Percentiles rank a stretch among this genome's conserved stretches.
Evolutionary conservation across 2,113 vertebrate genomes (phyloP).

Genomic region (Guaruba guarouba): DNA sequence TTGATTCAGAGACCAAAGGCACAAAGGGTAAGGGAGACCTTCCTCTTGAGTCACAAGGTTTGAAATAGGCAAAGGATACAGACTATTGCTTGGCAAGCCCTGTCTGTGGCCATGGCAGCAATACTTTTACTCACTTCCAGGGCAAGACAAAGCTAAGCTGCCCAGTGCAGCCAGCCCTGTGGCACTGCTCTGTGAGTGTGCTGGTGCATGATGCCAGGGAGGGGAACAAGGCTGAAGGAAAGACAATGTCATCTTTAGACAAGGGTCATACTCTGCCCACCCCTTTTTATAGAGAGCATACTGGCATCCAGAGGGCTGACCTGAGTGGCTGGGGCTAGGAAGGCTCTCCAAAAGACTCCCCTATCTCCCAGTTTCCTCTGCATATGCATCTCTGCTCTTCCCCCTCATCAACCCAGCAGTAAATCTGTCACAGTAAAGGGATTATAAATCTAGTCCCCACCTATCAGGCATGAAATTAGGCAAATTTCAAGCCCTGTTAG

Average conservation of each 20-base stretch:
- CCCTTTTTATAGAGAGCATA: not conserved
- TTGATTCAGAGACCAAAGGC: not conserved
- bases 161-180: not conserved
- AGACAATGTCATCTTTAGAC: not conserved
- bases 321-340: not conserved
- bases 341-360: not conserved
- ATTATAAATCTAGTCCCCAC: not conserved
- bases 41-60: not conserved
- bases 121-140: not conserved
- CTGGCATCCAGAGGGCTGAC: not conserved
- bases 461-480: not conserved
- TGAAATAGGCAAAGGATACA: not conserved
- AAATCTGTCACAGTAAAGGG: not conserved
- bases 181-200: not conserved
- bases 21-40: not conserved
- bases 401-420: not conserved
- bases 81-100: not conserved
- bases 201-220: not conserved
- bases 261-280: not conserved
- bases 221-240: not conserved
- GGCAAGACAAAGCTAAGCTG: not conserved
- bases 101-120: not conserved
- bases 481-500: not conserved
- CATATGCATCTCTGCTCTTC: not conserved
- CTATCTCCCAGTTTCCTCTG: not conserved